These are phyloP conservation scores for Wasmannia auropunctata DNA, from an alignment of 1,140 invertebrate species.

Conservation along the genomic window DNA sequence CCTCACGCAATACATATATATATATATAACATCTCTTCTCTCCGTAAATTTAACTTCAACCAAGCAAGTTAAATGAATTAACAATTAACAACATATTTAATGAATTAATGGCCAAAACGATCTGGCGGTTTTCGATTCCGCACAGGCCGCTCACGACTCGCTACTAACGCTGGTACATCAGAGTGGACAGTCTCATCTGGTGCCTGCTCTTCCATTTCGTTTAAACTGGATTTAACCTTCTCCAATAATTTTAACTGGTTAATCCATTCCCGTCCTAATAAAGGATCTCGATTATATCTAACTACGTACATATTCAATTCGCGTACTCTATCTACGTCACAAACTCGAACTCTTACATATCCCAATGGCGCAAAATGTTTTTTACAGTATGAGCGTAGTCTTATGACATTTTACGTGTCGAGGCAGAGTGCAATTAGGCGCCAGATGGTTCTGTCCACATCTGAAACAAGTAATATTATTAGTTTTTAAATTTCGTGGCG, in stretches of 20 bases:
- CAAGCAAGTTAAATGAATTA: background rate
- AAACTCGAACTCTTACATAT: background rate
- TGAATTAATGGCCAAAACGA: background rate
- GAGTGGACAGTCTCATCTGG: background rate
- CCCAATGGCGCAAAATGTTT: background rate
- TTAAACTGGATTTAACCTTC: background rate
- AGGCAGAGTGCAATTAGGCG: background rate
- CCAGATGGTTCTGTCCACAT: background rate
- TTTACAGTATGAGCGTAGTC: background rate
- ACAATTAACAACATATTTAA: background rate
- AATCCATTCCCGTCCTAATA: no score
- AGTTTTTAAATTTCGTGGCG: background rate
- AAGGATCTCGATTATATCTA: no score
- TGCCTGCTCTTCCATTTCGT: background rate
- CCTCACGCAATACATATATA: no score
- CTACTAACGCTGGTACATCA: background rate
- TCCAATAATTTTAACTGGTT: background rate
- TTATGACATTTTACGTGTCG: background rate
- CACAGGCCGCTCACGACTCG: background rate
- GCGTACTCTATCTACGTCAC: background rate
- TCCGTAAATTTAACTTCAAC: background rate
- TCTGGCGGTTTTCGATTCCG: background rate
- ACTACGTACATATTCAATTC: background rate
- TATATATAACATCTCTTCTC: background rate
- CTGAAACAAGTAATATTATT: background rate